Evolutionary conservation across 2,113 vertebrate species (phyloP).

Genomic region (Tyto alba): DNA sequence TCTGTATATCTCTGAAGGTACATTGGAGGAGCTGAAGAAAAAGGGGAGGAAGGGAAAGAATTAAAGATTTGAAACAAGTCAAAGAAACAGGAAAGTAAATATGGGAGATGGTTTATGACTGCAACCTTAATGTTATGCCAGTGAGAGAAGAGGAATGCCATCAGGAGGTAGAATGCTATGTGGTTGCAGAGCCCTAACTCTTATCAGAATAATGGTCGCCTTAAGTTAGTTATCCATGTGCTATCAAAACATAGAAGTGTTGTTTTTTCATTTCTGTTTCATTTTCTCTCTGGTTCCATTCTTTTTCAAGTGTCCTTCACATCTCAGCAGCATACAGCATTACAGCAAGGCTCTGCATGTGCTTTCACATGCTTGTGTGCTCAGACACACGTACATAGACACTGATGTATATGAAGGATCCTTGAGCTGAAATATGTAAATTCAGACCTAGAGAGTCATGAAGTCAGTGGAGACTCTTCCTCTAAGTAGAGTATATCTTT

Average conservation of each 20-base stretch:
- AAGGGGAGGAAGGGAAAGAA: not conserved
- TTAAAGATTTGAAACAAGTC: not conserved
- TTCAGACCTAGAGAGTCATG: not conserved
- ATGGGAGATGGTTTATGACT: not conserved
- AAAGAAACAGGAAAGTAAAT: not conserved
- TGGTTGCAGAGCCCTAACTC: not conserved
- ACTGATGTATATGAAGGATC: not conserved
- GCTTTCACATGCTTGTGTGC: not conserved
- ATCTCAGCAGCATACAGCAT: not conserved
- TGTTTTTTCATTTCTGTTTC: not conserved
- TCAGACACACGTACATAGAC: not conserved
- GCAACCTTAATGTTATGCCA: not conserved
- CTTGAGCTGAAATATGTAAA: not conserved
- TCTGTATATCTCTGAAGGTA: not conserved
- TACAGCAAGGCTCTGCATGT: not conserved
- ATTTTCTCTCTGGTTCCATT: not conserved
- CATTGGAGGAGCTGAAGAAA: not conserved
- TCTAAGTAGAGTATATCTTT: not conserved
- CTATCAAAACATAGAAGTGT: not conserved
- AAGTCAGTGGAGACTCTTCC: not conserved
- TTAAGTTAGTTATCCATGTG: not conserved
- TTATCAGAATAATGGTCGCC: not conserved
- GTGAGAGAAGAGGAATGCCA: not conserved
- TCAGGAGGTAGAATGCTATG: not conserved
- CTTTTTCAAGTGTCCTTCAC: not conserved